Base-by-base conservation (phyloP, 2,888 invertebrate genomes). In the Bellardia pandia region DNA sequence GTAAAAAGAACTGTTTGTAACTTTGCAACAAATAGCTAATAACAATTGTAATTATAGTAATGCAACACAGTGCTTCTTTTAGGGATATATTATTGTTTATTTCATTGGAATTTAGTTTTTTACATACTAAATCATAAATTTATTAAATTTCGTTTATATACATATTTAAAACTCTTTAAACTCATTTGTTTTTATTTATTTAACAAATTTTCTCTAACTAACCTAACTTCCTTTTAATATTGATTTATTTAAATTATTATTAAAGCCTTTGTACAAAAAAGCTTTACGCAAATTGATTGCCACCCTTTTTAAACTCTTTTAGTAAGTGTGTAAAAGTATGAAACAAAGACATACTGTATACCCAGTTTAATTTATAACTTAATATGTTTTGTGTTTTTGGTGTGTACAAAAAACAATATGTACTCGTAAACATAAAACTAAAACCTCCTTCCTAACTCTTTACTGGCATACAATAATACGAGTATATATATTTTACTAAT, bases 351-450 rank as follows among this genome's bases (percentile, higher is more conserved):
- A 58, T 33, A 33, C 37, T 14, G 37, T 42, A 68, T 51, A 64
- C 9, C 16, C 53, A 42, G 33, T 77, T 77, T 77, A 74, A 84
- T 84, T 60, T 74, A 84, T 74, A 84, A 84, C 72, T 84, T 68
- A 78, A 84, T 84, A 78, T 48, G 30, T 78, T 75, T 33, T 13
- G 60, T 8, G 23, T 48, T 64, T 45, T 42, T 66, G 60, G 60
- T 62, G 60, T 4, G 7, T 4, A 30, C 3, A 14, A 62, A 62
- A 14, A 60, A 37, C 23, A 69, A 77, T 58, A 58, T 51, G 8
- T 13, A 8, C 11, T 56, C 16, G 53, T 7, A 56, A 56, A 45
- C 14, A 58, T 14, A 48, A 74, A 66, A 68, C 76, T 48, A 48
- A 71, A 64, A 71, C 30, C 60, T 69, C 11, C 33, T 64, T 68